Evolutionary conservation across 2,113 vertebrate species (phyloP), one percentile per base, ranked within the genome.

Genomic region (Phainopepla nitens): DNA sequence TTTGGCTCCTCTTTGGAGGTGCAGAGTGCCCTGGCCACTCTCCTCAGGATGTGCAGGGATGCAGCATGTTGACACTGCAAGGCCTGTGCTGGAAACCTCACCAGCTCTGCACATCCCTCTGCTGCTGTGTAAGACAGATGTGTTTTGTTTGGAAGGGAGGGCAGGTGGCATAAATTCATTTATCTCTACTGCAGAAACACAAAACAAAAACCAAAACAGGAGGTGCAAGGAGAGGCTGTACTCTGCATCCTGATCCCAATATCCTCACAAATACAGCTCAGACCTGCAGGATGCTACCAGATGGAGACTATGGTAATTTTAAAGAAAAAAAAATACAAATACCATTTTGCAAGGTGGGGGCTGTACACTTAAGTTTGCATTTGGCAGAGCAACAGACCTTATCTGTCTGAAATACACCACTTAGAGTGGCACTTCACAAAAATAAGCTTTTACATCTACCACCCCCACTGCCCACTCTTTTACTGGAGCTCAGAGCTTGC

Each of bases 241-340:
- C 44, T 61, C 82, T 47, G 45, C 2, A 1, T 78, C 47, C 64
- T 78, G 68, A 81, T 66, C 76, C 53, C 17, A 27, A 16, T 47
- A 90, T 77, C 82, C 39, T 76, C 58, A 82, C 35, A 82, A 89
- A 72, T 19, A 54, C 62, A 58, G 64, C 53, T 91, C 56, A 49
- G 65, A 64, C 57, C 72, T 94, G 69, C 68, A 82, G 75, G 58
- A 65, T 61, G 22, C 45, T 65, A 36, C 82, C 90, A 96, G 90
- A 94, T 96, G 94, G 94, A 90, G 58, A 73, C 39, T 82, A 80
- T 86, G 93, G 71, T 86, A 97, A 95, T 96, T 91, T 93, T 62
- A 88, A 91, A 91, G 35, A 39, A 91, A 87, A 92, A 83, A 92
- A 82, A 89, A 3, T 13, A 87, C n/a, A 94, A 95, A 90, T 36